phyloP scores from a whole-genome alignment of 2,888 invertebrate species.

The Didymodactylos carnosus region DNA sequence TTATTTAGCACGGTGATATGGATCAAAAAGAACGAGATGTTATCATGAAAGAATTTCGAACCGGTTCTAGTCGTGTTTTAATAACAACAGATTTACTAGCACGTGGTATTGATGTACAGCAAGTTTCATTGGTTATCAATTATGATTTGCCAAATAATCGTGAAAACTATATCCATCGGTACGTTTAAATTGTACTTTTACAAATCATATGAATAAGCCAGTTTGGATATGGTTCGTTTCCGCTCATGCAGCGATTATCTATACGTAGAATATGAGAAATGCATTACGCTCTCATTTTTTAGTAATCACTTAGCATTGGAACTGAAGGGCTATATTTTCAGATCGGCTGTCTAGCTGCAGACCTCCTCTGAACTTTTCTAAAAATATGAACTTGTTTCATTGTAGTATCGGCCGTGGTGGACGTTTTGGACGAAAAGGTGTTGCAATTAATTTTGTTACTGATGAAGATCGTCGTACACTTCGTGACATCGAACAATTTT shows the following conservation, averaged over 20 bases:
- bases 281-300: too few relatives aligned
- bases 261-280: too few relatives aligned
- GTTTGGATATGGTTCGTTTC: too few relatives aligned
- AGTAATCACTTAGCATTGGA: too few relatives aligned
- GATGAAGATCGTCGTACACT: constrained; percentile 96
- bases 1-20: constrained; percentile 79
- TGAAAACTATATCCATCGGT: constrained; percentile 89
- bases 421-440: constrained; percentile 93
- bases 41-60: constrained; percentile 97
- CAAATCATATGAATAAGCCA: too few relatives aligned
- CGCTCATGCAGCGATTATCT: too few relatives aligned
- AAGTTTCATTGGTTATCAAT: constrained; percentile 97
- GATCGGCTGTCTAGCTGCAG: too few relatives aligned
- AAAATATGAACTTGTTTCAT: too few relatives aligned
- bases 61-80: constrained; percentile 88
- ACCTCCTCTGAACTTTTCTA: not conserved
- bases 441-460: constrained; percentile 97
- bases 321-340: too few relatives aligned
- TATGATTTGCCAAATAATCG: constrained; percentile 97
- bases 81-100: constrained; percentile 96
- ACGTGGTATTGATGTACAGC: constrained; percentile 97
- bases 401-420: constrained; percentile 77
- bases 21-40: constrained; percentile 91
- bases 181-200: too few relatives aligned
- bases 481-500: constrained; percentile 97